These are phyloP conservation scores for Clarias pachynema DNA, from an alignment of 2,797 vertebrate genomes.

Conservation along the genomic window DNA sequence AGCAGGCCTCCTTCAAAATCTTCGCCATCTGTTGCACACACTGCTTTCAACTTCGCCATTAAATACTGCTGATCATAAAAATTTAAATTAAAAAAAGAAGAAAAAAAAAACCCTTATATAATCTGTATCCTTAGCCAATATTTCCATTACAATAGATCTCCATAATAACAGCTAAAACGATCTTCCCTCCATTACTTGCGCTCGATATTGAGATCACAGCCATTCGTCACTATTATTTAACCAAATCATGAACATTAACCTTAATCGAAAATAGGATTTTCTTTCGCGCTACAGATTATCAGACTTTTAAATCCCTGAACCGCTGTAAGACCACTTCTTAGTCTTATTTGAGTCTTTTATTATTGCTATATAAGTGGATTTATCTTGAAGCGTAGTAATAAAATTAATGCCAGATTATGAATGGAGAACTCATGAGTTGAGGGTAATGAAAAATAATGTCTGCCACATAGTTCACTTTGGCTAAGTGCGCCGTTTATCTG, in stretches of 20 bases:
- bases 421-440: not conserved
- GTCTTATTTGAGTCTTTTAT: not conserved
- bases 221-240: not conserved
- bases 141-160: not conserved
- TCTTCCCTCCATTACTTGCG: not conserved
- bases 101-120: not conserved
- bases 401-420: not conserved
- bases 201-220: not conserved
- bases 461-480: not conserved
- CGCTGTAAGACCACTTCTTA: not conserved
- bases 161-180: not conserved
- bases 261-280: not conserved
- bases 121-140: not conserved
- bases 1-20: constrained; percentile 12
- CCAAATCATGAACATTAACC: not conserved
- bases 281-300: not conserved
- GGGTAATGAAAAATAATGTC: not conserved
- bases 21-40: constrained; percentile 27
- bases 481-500: not conserved
- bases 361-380: not conserved
- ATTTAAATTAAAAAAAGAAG: not conserved
- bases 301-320: not conserved
- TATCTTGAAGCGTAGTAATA: not conserved
- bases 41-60: not conserved
- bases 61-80: not conserved